Base-by-base conservation (phyloP, 2,888 invertebrate species). In the Limenitis camilla region DNA sequence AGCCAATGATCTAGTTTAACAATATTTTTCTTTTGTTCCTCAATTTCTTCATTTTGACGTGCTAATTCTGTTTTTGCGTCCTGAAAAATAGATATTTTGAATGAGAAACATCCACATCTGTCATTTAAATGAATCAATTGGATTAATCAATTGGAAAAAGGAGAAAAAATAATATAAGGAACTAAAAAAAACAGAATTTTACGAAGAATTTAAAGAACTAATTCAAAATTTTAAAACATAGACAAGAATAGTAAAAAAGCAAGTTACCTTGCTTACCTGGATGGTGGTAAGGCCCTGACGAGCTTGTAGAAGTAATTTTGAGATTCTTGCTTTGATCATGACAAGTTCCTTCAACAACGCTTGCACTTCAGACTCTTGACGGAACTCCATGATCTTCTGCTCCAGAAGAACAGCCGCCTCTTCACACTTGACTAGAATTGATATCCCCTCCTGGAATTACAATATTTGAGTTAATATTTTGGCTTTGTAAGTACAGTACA, bases 401-500 rank as follows among this genome's bases (percentile, higher is more conserved):
- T 92, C 92, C 36, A 95, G 78, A 28, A 90, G 86, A 40, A 87
- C 85, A 0, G 91, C 91, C 61, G 92, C 91, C 62, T 90, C 89
- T 59, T 93, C 91, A 72, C 93, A 91, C 70, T 89, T 89, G 73
- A 90, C 89, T 65, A 95, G 87, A 73, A 93, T 91, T 64, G 87
- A 82, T 65, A 92, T 89, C 63, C 94, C 91, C 68, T 90, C 90
- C 95, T 95, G 81, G 44, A 90, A 60, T 27, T 11, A 32, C 4
- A 31, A 42, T 31, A 40, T 19, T 19, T 19, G 19, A 19, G 19
- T 19, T 19, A 19, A 19, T 19, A 19, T 3, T 19, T 19, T 19
- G 19, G 19, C 2, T 19, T 19, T 19, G 19, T 19, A 19, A 19
- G 1, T 7, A 33, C 1, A 9, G 33, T 33, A 33, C 4, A 4